Percentiles rank a stretch among this genome's conserved stretches.
Conservation (phyloP, 2,888 invertebrate genomes). For the Caenorhabditis panamensis region DNA sequence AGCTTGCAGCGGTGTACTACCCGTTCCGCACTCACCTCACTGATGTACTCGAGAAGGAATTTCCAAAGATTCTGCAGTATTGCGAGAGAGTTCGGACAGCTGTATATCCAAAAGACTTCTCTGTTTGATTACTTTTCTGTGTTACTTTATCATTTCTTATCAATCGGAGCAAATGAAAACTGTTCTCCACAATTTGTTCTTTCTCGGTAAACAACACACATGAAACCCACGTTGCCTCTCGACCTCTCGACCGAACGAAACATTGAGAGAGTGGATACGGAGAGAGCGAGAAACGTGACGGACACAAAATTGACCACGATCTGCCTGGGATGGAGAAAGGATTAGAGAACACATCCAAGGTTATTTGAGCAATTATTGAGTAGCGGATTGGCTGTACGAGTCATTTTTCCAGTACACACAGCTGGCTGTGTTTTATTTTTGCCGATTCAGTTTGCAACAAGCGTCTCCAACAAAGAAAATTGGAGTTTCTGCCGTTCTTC, state of each 20-base stretch:
- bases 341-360: slow-evolving; percentile 14
- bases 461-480: background rate
- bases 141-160: background rate
- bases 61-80: slow-evolving; percentile 36
- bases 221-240: slow-evolving; percentile 3
- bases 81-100: slow-evolving; percentile 22
- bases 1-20: slow-evolving; percentile 73
- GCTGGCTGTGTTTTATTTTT: background rate
- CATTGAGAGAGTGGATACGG: slow-evolving; percentile 23
- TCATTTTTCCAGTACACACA: background rate
- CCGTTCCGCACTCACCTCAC: slow-evolving; percentile 33
- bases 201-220: slow-evolving; percentile 4
- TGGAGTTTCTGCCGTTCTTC: background rate
- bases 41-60: slow-evolving; percentile 38
- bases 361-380: background rate
- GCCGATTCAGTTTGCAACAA: background rate
- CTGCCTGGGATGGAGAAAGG: background rate
- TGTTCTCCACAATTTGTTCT: background rate
- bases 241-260: background rate
- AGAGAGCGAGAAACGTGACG: slow-evolving; percentile 31
- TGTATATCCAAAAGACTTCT: slow-evolving; percentile 58
- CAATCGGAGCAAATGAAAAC: background rate
- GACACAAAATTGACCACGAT: slow-evolving; percentile 34
- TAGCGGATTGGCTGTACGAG: background rate
- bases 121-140: background rate